These are phyloP conservation scores for Netelia virgata DNA, from an alignment of 2,888 invertebrate genomes.

Conservation along the genomic window DNA sequence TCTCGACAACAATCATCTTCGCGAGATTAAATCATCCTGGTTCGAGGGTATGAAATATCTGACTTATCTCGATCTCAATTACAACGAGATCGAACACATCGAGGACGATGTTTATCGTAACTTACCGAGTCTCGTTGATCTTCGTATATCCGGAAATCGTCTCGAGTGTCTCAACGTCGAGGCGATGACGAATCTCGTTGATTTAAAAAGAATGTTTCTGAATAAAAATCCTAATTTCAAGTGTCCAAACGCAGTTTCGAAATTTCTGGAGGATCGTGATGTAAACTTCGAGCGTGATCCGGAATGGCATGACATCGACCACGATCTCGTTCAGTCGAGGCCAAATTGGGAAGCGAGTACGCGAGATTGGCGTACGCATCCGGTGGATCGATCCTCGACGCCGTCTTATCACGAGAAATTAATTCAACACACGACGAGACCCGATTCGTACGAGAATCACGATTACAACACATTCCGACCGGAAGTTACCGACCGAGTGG, in stretches of 20 bases:
- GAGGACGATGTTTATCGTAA: conserved; percentile 78
- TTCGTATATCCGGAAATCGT: conserved; percentile 81
- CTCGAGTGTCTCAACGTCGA: conserved; percentile 78
- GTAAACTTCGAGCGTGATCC: conserved; percentile 78
- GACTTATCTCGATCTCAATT: conserved; percentile 81
- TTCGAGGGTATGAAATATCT: conserved; percentile 76
- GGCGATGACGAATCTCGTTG: conserved; percentile 73
- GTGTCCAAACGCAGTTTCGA: conserved; percentile 78
- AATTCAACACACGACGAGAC: conserved; percentile 57
- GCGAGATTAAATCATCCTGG: conserved; percentile 77
- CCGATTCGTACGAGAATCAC: conserved; percentile 57
- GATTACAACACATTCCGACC: conserved; percentile 35
- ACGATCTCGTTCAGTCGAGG: conserved; percentile 69
- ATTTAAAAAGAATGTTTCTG: conserved; percentile 77
- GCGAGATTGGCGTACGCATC: conserved; percentile 42
- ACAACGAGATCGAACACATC: conserved; percentile 78
- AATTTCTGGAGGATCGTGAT: conserved; percentile 73
- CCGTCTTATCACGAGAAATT: conserved; percentile 61
- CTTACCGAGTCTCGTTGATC: conserved; percentile 77
- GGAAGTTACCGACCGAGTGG: conserved; percentile 46
- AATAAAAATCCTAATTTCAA: conserved; percentile 79
- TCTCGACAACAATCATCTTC: conserved; percentile 78
- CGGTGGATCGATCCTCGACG: conserved; percentile 25
- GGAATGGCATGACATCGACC: conserved; percentile 73
- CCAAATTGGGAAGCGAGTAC: conserved; percentile 22